Evolutionary conservation across 2,797 vertebrate genomes (phyloP).

Genomic region (Labeo calbasu): DNA sequence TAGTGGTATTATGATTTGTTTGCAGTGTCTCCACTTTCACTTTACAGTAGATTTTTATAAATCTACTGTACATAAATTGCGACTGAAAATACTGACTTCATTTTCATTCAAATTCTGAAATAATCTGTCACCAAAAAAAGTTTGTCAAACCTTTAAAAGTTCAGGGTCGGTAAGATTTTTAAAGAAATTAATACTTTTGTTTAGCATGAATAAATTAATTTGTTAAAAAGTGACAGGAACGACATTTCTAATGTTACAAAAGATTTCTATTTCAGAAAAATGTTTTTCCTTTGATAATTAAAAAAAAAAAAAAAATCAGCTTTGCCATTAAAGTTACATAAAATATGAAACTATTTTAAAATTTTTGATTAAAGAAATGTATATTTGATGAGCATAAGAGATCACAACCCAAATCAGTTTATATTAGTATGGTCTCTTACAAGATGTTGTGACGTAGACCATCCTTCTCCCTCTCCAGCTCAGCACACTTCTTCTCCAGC

Average conservation of each 20-base stretch:
- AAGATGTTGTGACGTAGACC: conserved; percentile 43
- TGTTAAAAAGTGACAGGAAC: not conserved
- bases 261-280: not conserved
- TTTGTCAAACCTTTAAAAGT: not conserved
- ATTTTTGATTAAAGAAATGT: no score
- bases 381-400: no score
- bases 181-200: not conserved
- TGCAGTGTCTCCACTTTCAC: not conserved
- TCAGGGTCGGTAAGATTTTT: not conserved
- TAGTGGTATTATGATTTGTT: not conserved
- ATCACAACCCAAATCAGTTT: not conserved
- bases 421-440: conserved; percentile 25
- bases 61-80: not conserved
- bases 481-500: conserved; percentile 62
- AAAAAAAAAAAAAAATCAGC: not conserved
- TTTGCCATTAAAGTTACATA: not conserved
- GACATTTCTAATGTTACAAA: not conserved
- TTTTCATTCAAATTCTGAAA: not conserved
- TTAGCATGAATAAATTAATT: not conserved
- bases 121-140: not conserved
- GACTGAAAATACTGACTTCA: not conserved
- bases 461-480: conserved; percentile 55
- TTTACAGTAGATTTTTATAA: not conserved
- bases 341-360: no score
- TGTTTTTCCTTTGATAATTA: not conserved